Percentiles rank a stretch among this genome's conserved stretches.
Conservation (phyloP, 2,888 invertebrate species). For the Aporophyla lueneburgensis region DNA sequence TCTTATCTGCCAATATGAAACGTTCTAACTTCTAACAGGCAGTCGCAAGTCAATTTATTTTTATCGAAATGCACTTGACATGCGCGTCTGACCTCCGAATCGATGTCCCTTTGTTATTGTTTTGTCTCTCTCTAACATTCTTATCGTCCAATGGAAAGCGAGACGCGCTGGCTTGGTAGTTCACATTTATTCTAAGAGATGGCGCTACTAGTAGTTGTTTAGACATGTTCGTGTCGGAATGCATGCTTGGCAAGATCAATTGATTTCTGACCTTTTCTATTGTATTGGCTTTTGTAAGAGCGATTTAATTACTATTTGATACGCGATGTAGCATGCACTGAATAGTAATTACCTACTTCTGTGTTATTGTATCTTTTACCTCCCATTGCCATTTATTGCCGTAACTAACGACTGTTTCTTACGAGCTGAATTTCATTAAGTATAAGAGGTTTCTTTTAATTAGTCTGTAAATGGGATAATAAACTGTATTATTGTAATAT, state of each 20-base stretch:
- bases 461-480: too few relatives aligned
- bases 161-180: constrained; percentile 70
- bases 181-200: constrained; percentile 78
- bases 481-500: too few relatives aligned
- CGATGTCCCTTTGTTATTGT: constrained; percentile 89
- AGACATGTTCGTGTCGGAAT: constrained; percentile 35
- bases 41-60: constrained; percentile 73
- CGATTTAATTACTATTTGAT: constrained; percentile 56
- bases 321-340: constrained; percentile 46
- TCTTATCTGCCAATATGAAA: constrained; percentile 43
- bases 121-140: constrained; percentile 76
- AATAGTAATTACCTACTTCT: constrained; percentile 44
- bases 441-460: background rate
- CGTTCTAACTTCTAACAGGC: constrained; percentile 38
- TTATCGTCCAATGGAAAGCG: constrained; percentile 74
- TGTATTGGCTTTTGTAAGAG: constrained; percentile 56
- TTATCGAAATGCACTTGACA: constrained; percentile 84
- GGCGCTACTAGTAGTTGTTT: constrained; percentile 75
- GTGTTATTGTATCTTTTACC: constrained; percentile 24
- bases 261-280: constrained; percentile 62
- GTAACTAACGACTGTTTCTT: background rate
- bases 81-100: constrained; percentile 88
- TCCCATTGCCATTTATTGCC: background rate
- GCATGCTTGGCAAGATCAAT: constrained; percentile 59
- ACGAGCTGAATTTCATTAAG: too few relatives aligned